Percentiles rank a stretch among this genome's conserved stretches.
These are phyloP conservation scores for Atherix ibis DNA, from an alignment of 2,888 invertebrate species.

Conservation along the genomic window DNA sequence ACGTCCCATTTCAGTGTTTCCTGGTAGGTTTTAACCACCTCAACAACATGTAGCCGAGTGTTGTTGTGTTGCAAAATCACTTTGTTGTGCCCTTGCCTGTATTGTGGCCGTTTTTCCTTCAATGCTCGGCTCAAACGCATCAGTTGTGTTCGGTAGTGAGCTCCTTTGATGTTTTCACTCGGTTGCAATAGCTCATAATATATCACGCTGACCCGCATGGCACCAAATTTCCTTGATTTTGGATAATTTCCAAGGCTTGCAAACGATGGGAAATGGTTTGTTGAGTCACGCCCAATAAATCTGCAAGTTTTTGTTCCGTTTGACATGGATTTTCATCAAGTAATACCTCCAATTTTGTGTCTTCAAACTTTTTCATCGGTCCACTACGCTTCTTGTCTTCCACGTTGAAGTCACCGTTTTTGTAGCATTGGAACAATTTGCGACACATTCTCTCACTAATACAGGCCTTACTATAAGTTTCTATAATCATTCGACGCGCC, in stretches of 20 bases:
- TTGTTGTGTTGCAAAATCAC: neutral
- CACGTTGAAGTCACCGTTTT: neutral
- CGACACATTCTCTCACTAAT: neutral
- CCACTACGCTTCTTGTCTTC: neutral
- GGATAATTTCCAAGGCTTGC: too few relatives aligned
- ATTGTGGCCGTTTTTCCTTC: neutral
- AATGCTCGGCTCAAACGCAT: neutral
- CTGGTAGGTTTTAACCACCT: neutral
- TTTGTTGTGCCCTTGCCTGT: neutral
- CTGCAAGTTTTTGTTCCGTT: too few relatives aligned
- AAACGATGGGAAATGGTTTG: too few relatives aligned
- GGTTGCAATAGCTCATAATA: neutral
- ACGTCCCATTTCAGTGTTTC: neutral
- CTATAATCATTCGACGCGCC: neutral
- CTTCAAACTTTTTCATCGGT: neutral
- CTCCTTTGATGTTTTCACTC: neutral
- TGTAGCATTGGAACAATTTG: neutral
- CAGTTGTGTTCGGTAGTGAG: too few relatives aligned
- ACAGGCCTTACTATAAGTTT: neutral
- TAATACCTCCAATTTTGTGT: too few relatives aligned
- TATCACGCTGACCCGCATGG: too few relatives aligned
- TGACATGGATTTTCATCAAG: too few relatives aligned
- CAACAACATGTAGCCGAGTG: neutral
- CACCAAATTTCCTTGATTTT: too few relatives aligned
- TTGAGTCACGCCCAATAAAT: too few relatives aligned